These are phyloP conservation scores for Scolopax rusticola DNA, from an alignment of 2,797 vertebrate species.

Conservation along the genomic window DNA sequence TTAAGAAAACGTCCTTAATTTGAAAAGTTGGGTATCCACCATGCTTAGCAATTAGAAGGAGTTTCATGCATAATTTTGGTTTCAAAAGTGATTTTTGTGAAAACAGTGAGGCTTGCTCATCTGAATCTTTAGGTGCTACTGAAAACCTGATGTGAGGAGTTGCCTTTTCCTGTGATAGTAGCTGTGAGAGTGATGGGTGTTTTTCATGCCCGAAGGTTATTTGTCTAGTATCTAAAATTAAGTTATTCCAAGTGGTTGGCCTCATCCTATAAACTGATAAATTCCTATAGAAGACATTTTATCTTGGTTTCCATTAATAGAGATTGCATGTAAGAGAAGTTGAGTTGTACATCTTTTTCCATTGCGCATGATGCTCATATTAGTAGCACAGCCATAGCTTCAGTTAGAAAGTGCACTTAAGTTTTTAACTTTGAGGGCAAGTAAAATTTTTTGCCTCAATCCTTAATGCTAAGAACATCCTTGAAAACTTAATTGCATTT, in stretches of 20 bases:
- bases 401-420: neutral
- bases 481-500: slow-evolving; percentile 21
- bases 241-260: neutral
- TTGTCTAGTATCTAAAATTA: neutral
- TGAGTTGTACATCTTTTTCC: neutral
- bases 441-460: neutral
- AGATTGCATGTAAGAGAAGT: neutral
- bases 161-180: neutral
- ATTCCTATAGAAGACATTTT: neutral
- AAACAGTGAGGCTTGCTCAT: neutral
- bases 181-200: neutral
- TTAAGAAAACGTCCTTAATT: neutral
- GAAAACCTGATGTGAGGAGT: neutral
- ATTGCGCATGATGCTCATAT: accelerated
- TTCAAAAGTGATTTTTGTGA: neutral
- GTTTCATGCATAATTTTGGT: neutral
- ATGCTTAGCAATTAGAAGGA: neutral
- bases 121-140: neutral
- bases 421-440: neutral
- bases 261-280: neutral
- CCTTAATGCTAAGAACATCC: neutral
- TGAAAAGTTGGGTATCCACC: neutral
- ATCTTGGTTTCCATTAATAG: neutral
- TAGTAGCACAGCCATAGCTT: neutral
- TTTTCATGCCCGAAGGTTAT: neutral